These are phyloP conservation scores for Crenichthys baileyi DNA, from an alignment of 2,797 vertebrate genomes.

Conservation along the genomic window DNA sequence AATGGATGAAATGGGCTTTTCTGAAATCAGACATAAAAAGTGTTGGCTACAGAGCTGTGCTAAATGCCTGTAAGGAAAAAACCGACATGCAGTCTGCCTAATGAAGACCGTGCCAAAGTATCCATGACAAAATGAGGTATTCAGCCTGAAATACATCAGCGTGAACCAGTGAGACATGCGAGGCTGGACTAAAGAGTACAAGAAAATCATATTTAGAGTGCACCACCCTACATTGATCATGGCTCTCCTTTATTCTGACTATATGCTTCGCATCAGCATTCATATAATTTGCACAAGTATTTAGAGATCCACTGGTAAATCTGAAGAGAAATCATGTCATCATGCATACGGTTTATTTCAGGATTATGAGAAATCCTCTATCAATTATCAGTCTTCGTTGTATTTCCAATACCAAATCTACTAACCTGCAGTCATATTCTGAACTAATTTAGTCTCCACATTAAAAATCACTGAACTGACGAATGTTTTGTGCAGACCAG, in stretches of 20 bases:
- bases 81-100: constrained; percentile 46
- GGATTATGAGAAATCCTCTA: constrained; percentile 4
- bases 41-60: constrained; percentile 48
- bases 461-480: constrained; percentile 74
- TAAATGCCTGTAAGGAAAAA: constrained; percentile 62
- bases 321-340: constrained; percentile 10
- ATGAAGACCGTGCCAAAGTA: constrained; percentile 45
- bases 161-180: constrained; percentile 36
- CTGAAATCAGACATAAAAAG: constrained; percentile 50
- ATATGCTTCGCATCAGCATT: constrained; percentile 37
- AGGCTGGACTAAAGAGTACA: constrained; percentile 31
- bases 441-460: constrained; percentile 72
- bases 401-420: constrained; percentile 43
- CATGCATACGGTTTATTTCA: not conserved
- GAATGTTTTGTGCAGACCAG: constrained; percentile 50
- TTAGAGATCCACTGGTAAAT: constrained; percentile 36
- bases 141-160: constrained; percentile 45
- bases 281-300: constrained; percentile 43
- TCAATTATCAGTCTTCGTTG: constrained; percentile 49
- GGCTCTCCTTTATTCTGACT: constrained; percentile 40
- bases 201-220: constrained; percentile 42
- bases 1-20: constrained; percentile 36
- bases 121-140: constrained; percentile 47
- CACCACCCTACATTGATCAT: constrained; percentile 49
- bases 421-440: constrained; percentile 56